Percentiles rank a stretch among this genome's conserved stretches.
phyloP scores from a whole-genome alignment of 2,113 vertebrate genomes.

The Hypomesus transpacificus region DNA sequence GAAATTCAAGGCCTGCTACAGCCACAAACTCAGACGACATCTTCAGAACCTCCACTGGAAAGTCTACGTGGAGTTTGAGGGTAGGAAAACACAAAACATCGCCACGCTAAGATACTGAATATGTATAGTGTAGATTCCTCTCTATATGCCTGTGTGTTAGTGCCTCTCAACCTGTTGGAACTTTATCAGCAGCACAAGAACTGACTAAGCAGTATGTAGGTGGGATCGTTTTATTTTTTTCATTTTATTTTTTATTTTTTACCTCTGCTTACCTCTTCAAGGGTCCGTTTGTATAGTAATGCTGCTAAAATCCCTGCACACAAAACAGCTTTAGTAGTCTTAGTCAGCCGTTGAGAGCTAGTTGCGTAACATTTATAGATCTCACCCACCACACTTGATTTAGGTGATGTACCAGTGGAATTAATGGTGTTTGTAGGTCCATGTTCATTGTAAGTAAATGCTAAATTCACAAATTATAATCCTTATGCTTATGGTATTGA shows the following conservation, averaged over 20 bases:
- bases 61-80: conserved; percentile 94
- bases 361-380: background rate
- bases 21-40: conserved; percentile 87
- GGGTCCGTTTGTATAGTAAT: background rate
- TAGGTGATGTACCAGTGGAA: background rate
- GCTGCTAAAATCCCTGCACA: background rate
- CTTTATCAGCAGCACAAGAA: background rate
- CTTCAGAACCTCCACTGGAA: conserved; percentile 98
- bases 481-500: background rate
- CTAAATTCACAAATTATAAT: too few relatives aligned
- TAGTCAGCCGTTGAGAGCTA: background rate
- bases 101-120: background rate
- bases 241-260: too few relatives aligned
- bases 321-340: background rate
- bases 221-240: background rate
- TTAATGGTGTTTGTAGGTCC: background rate
- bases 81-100: conserved; percentile 57
- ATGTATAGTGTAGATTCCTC: background rate
- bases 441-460: background rate
- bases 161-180: background rate
- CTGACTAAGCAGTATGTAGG: conserved; percentile 3
- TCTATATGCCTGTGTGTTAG: background rate
- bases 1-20: conserved; percentile 88
- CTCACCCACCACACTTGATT: background rate
- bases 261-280: background rate